Percentiles rank a stretch among this genome's conserved stretches.
Conservation (phyloP, 2,113 vertebrate species). For the Rhipidura dahli region DNA sequence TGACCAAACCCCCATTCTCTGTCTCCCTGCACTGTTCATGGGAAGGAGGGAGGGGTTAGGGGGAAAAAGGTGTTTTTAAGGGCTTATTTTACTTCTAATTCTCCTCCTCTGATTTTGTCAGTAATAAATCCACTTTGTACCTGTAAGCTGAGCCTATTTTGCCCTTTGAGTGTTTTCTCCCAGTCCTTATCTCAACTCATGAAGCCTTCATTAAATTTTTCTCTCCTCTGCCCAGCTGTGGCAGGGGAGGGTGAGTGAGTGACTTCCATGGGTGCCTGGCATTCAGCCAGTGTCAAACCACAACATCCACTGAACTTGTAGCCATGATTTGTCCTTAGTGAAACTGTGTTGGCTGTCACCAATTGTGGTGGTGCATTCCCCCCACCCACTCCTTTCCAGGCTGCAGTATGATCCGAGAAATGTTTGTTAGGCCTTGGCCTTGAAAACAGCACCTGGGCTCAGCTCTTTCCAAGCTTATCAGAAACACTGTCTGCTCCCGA, state of each 20-base stretch:
- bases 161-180: not conserved
- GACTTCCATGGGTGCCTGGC: rapidly evolving
- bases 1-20: not conserved
- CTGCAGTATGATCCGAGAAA: not conserved
- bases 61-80: not conserved
- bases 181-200: not conserved
- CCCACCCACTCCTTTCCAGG: not conserved
- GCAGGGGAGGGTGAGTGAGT: not conserved
- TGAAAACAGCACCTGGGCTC: not conserved
- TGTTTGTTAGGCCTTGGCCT: not conserved
- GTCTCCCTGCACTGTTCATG: rapidly evolving
- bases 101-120: not conserved
- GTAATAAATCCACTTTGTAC: not conserved
- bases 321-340: not conserved
- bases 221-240: not conserved
- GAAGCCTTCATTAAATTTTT: not conserved
- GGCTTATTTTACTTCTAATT: not conserved
- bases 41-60: not conserved
- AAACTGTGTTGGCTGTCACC: not conserved
- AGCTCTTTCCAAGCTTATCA: not conserved
- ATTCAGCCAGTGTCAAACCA: not conserved
- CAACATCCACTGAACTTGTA: not conserved
- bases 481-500: not conserved
- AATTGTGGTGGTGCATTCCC: rapidly evolving
- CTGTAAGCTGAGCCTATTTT: not conserved